phyloP scores from a whole-genome alignment of 2,113 vertebrate genomes.

The Carassius gibelio region DNA sequence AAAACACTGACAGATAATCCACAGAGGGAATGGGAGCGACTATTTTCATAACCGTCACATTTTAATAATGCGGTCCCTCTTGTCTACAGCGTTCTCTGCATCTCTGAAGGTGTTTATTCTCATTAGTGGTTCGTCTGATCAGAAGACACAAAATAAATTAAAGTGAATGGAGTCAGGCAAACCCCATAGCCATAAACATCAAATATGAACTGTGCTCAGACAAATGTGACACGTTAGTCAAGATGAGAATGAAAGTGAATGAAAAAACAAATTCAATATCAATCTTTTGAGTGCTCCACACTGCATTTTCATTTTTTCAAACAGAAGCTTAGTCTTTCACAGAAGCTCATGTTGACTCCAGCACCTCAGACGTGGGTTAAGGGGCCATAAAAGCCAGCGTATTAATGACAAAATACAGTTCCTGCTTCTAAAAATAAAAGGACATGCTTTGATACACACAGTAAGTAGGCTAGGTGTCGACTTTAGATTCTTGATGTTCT shows the following conservation, averaged over 20 bases:
- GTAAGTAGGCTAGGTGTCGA: slow-evolving; percentile 5
- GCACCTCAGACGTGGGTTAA: background rate
- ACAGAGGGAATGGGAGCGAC: background rate
- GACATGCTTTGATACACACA: slow-evolving; percentile 10
- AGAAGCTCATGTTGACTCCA: background rate
- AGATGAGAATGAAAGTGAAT: no score
- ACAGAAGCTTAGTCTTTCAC: background rate
- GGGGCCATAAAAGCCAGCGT: background rate
- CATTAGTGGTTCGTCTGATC: slow-evolving; percentile 37
- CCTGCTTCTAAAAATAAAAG: background rate
- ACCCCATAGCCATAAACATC: background rate
- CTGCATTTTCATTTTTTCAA: background rate
- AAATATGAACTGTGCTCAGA: background rate
- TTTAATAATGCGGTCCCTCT: slow-evolving; percentile 43
- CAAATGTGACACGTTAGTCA: background rate
- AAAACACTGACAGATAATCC: slow-evolving; percentile 19
- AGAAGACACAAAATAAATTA: slow-evolving; percentile 27
- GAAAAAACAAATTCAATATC: background rate
- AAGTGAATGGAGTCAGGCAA: slow-evolving; percentile 15
- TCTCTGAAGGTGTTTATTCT: slow-evolving; percentile 21
- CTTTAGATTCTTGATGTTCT: background rate
- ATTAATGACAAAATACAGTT: background rate
- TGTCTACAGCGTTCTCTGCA: background rate
- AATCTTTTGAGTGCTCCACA: background rate
- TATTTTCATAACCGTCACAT: slow-evolving; percentile 37